Conservation (phyloP, 2,797 vertebrate genomes). For the Micropoecilia bifurca region DNA sequence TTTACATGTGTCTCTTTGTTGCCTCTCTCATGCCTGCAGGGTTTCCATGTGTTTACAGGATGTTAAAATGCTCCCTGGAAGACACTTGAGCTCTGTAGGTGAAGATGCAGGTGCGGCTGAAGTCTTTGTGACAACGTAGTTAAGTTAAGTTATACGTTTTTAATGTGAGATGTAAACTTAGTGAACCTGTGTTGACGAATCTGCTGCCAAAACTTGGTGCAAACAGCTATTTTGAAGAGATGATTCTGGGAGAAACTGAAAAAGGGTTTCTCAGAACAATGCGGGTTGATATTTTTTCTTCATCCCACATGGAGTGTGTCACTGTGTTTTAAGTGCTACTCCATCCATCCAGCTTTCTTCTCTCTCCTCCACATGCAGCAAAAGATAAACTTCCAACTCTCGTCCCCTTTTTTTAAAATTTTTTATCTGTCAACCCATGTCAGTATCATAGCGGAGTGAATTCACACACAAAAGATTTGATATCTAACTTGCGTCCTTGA, state of each 20-base stretch:
- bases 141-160: not conserved
- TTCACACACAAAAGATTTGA: not conserved
- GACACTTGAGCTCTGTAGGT: slow-evolving; percentile 3
- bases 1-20: slow-evolving; percentile 15
- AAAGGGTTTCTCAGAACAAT: slow-evolving; percentile 15
- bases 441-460: not conserved
- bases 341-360: slow-evolving; percentile 9
- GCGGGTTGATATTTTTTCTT: slow-evolving; percentile 14
- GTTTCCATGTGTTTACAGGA: slow-evolving; percentile 17
- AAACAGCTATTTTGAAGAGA: slow-evolving; percentile 23
- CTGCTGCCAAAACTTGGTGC: not conserved
- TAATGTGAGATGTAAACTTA: slow-evolving; percentile 7
- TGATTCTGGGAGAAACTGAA: slow-evolving; percentile 37
- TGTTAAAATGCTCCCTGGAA: not conserved
- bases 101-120: not conserved
- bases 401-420: not conserved
- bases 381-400: not conserved
- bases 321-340: slow-evolving; percentile 17
- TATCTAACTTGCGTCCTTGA: not conserved
- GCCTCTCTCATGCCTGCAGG: not conserved
- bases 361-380: slow-evolving; percentile 12
- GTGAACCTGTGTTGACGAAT: slow-evolving; percentile 17
- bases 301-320: not conserved
- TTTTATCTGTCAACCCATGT: not conserved
- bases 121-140: slow-evolving; percentile 3